Conservation (phyloP, 2,113 vertebrate species). For the Baryphthengus martii region DNA sequence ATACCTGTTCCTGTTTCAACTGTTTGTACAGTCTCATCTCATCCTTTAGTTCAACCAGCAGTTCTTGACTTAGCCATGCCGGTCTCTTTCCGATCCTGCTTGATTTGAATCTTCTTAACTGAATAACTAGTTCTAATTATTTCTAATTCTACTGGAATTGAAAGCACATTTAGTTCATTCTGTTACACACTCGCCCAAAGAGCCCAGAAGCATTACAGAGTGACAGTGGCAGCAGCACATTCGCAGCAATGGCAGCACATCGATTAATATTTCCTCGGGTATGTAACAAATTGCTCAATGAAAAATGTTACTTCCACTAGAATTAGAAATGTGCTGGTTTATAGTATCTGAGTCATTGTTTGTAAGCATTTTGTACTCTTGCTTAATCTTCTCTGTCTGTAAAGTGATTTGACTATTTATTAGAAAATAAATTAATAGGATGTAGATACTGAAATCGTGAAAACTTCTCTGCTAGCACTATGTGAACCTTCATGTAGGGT, state of each 20-base stretch:
- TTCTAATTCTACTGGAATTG: background rate
- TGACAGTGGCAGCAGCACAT: background rate
- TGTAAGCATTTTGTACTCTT: background rate
- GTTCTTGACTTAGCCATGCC: no score
- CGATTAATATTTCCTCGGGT: background rate
- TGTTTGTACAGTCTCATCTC: no score
- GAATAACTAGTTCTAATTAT: background rate
- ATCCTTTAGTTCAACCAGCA: no score
- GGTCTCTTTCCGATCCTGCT: no score
- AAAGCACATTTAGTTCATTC: background rate
- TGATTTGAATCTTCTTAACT: background rate
- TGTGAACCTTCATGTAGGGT: background rate
- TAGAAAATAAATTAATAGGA: background rate
- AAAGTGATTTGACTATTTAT: background rate
- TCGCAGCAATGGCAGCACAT: background rate
- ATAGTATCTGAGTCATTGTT: background rate
- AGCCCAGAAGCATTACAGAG: background rate
- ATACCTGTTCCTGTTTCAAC: no score
- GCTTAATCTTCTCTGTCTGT: background rate
- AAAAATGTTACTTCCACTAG: background rate
- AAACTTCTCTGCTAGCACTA: background rate
- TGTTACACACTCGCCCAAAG: background rate
- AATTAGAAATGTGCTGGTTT: background rate
- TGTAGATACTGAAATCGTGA: background rate
- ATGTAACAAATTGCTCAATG: background rate